Conservation (phyloP, 2,113 vertebrate genomes). For the Melanotaenia duboulayi region DNA sequence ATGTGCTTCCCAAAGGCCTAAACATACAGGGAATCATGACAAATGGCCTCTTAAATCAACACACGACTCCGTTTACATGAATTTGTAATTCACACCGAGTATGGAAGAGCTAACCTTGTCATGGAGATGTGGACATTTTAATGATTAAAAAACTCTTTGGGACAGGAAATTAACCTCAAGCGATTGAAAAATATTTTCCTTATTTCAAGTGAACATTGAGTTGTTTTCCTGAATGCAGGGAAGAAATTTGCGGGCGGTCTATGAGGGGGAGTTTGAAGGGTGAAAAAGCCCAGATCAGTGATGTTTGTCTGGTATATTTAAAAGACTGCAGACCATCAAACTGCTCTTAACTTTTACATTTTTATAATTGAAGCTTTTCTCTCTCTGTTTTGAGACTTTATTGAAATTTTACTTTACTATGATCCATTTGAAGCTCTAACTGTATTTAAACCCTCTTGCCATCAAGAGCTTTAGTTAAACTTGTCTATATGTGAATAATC, state of each 20-base stretch:
- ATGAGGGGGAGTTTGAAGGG: constrained; percentile 95
- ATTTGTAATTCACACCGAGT: background rate
- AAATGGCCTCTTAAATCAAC: background rate
- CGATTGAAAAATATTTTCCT: background rate
- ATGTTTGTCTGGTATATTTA: no score
- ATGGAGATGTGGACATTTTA: background rate
- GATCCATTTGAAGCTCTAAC: no score
- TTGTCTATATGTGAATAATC: no score
- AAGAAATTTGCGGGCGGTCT: constrained; percentile 84
- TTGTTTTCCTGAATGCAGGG: background rate
- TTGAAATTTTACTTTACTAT: no score
- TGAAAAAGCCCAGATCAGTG: constrained; percentile 95
- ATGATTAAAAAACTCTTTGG: background rate
- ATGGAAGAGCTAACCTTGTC: background rate
- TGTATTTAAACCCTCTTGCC: no score
- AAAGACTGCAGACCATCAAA: no score
- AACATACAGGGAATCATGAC: background rate
- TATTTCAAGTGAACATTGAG: background rate
- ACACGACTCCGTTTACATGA: background rate
- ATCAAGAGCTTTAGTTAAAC: no score
- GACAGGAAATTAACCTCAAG: background rate
- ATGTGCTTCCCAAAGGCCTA: background rate
- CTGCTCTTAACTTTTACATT: no score
- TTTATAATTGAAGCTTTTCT: no score
- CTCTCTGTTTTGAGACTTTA: no score